Base-by-base conservation (phyloP, 2,113 vertebrate species). In the Vireo altiloquus region DNA sequence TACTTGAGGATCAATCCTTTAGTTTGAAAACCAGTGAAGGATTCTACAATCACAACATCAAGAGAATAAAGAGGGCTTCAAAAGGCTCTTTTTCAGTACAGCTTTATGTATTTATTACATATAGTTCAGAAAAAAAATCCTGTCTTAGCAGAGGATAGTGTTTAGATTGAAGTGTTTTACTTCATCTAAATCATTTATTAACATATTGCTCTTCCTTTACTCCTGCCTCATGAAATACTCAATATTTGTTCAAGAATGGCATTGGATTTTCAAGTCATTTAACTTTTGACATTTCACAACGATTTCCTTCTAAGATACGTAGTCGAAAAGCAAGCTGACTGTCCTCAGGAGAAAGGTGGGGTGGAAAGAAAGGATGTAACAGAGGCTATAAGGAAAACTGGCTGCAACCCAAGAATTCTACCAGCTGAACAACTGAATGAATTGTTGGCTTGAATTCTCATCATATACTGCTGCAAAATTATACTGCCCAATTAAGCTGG, bases 391-490 rank as follows among this genome's bases (percentile, higher is more conserved):
- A 77, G 68, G 2, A 10, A 88, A 90, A 40, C 50, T 96, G 93
- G 85, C 94, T 88, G 61, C 1, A 8, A 77, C 28, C 64, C 93
- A 96, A 88, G 68, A 93, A 82, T 63, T 80, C 75, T 52, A 80
- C 75, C 56, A 77, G 44, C 50, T 91, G 54, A 95, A 93, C 46
- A 13, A 82, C 33, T 60, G 87, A 90, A 87, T 90, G 95, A 95
- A 94, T 83, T 88, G 54, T 68, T 96, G 84, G 68, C 60, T 87
- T 79, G 61, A 91, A 87, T 92, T 92, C 85, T 80, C 69, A 85
- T 87, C 70, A 95, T 59, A 82, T 68, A 80, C 46, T 85, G 64
- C 81, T 93, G 56, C 60, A 95, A 93, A 95, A 95, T 86, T 75
- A 92, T 56, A 94, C 56, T 78, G 84, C 69, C 75, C 87, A 95